Evolutionary conservation across 2,113 vertebrate species (phyloP).

Genomic region (Engraulis encrasicolus): DNA sequence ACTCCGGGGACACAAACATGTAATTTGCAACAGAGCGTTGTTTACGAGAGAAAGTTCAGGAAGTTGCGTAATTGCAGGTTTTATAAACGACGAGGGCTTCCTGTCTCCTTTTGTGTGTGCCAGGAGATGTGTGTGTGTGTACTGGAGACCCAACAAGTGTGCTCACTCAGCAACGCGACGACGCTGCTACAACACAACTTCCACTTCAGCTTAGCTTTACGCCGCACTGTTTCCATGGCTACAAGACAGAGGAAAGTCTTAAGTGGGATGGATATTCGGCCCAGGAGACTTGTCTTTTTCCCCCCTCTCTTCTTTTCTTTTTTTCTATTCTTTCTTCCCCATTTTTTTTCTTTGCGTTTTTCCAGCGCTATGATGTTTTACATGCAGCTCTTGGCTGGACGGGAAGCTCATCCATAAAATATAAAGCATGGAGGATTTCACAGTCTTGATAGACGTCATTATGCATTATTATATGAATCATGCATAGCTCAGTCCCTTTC

Average conservation of each 20-base stretch:
- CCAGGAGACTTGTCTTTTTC: constrained; percentile 40
- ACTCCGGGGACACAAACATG: constrained; percentile 17
- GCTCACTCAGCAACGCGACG: neutral
- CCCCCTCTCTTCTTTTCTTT: constrained; percentile 15
- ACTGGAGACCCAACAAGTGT: constrained; percentile 38
- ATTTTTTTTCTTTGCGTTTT: neutral
- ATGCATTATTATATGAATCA: constrained; percentile 49
- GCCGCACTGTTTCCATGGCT: constrained; percentile 51
- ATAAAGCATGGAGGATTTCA: constrained; percentile 38
- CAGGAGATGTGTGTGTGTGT: constrained; percentile 22
- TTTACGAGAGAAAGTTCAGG: constrained; percentile 15
- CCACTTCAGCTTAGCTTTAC: constrained; percentile 36
- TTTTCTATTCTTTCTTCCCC: neutral
- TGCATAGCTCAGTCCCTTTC: neutral
- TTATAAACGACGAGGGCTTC: constrained; percentile 27
- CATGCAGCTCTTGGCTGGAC: constrained; percentile 3
- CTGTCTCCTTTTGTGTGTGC: constrained; percentile 18
- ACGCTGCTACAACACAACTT: constrained; percentile 9
- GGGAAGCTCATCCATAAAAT: constrained; percentile 37
- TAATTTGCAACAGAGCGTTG: constrained; percentile 23
- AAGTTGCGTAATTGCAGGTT: constrained; percentile 19
- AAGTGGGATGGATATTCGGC: constrained; percentile 40
- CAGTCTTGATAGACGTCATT: constrained; percentile 34
- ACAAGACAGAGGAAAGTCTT: constrained; percentile 43
- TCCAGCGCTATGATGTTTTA: constrained; percentile 28